phyloP scores from a whole-genome alignment of 2,797 vertebrate genomes.

The Pteropus rufus region DNA sequence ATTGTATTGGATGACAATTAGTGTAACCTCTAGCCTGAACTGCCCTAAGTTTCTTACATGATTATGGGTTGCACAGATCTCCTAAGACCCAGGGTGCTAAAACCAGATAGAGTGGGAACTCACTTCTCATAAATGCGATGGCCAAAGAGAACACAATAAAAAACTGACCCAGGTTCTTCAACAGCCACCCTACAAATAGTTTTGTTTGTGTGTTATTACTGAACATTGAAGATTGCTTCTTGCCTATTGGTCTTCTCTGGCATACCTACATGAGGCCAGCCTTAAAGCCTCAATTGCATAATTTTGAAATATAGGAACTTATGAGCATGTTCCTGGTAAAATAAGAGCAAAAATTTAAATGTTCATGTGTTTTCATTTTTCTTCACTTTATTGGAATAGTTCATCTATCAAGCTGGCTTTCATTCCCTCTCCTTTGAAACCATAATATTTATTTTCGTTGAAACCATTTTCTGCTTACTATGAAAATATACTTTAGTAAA shows the following conservation, averaged over 20 bases:
- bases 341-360: neutral
- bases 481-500: conserved; percentile 60
- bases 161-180: neutral
- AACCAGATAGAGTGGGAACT: neutral
- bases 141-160: neutral
- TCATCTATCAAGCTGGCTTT: conserved; percentile 48
- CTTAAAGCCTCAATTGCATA: neutral
- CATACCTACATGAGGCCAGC: neutral
- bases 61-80: neutral
- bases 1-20: neutral
- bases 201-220: neutral
- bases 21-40: neutral
- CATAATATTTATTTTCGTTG: conserved; percentile 62
- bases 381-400: conserved; percentile 38
- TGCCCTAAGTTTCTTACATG: neutral
- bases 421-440: conserved; percentile 48
- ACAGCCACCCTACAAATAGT: neutral
- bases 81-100: neutral
- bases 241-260: neutral
- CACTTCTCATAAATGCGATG: neutral
- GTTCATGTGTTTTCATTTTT: conserved; percentile 48
- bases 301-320: neutral
- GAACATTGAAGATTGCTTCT: neutral
- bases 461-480: conserved; percentile 53
- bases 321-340: neutral